Evolutionary conservation across 2,888 invertebrate genomes (phyloP), one percentile per base, ranked within the genome.

Genomic region (Cryptocheilus praepositus): DNA sequence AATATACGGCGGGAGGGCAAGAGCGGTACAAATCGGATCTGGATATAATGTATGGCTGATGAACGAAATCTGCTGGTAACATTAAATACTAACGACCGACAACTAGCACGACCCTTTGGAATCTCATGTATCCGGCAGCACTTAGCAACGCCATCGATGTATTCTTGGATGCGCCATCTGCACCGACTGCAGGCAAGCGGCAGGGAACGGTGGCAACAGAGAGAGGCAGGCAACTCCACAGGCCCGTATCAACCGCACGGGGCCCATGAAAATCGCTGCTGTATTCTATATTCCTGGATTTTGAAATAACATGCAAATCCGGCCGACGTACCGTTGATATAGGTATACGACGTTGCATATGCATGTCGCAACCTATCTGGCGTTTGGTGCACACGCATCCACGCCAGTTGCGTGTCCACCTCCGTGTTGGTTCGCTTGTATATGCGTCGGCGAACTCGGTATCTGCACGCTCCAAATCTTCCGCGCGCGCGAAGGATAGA

Each of bases 261-360:
- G 64, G 61, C 74, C 76, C 77, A 79, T 77, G 82, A 81, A 81
- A 83, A 83, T 82, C 80, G 79, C 67, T 76, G 77, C 76, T 71
- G 76, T 79, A 82, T 82, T 80, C 77, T 77, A 75, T 80, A 79
- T 76, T 81, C 79, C 78, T 73, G 76, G 79, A 85, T 80, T 83
- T 82, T 74, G 83, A 83, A 86, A 86, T 86, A 86, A 85, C 84
- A 86, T 86, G 86, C 81, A 86, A 85, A 87, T 86, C 82, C 78
- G 74, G 67, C 70, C 64, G 51, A 62, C 64, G 65, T 72, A 56
- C 63, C 61, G 57, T 58, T 69, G 16, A 45, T 45, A 58, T 56
- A 66, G 46, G 63, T 52, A 46, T 53, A 52, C 28, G 49, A 18
- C 36, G 68, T 55, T 72, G 64, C 75, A 72, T 74, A 74, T 75